Percentiles rank a stretch among this genome's conserved stretches.
Evolutionary conservation across 2,113 vertebrate species (phyloP).

Genomic region (Chaetodon trifascialis): DNA sequence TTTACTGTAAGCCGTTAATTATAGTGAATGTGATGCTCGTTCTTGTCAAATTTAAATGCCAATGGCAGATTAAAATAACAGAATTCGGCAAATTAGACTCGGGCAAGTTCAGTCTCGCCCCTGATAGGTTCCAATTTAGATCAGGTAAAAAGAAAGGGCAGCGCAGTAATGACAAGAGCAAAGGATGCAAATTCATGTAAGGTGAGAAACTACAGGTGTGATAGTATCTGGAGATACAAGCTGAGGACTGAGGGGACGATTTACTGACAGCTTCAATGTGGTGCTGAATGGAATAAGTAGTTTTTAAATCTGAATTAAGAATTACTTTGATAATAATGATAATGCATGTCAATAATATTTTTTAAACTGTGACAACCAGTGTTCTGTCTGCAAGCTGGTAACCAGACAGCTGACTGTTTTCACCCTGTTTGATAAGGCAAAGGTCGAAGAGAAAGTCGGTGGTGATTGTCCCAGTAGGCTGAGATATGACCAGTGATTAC

Average conservation of each 20-base stretch:
- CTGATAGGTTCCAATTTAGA: background rate
- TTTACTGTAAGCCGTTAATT: constrained; percentile 1
- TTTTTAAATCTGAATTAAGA: background rate
- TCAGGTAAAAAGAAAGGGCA: background rate
- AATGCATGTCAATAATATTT: too few relatives aligned
- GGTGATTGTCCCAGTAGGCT: background rate
- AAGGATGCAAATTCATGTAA: background rate
- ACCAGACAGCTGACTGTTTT: background rate
- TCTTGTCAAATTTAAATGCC: background rate
- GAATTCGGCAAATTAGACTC: background rate
- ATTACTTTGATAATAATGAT: background rate
- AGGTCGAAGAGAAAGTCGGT: background rate
- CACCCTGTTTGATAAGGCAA: background rate
- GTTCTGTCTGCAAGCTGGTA: too few relatives aligned
- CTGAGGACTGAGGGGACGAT: background rate
- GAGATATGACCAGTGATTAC: background rate
- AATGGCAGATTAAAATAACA: background rate
- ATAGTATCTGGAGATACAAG: background rate
- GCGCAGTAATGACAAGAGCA: background rate
- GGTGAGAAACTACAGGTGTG: background rate
- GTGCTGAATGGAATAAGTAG: background rate
- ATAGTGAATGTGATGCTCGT: background rate
- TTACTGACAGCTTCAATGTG: background rate
- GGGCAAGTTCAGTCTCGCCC: background rate
- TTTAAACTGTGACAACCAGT: too few relatives aligned